These are phyloP conservation scores for Tetranychus piercei DNA, from an alignment of 2,888 invertebrate species.

Conservation along the genomic window DNA sequence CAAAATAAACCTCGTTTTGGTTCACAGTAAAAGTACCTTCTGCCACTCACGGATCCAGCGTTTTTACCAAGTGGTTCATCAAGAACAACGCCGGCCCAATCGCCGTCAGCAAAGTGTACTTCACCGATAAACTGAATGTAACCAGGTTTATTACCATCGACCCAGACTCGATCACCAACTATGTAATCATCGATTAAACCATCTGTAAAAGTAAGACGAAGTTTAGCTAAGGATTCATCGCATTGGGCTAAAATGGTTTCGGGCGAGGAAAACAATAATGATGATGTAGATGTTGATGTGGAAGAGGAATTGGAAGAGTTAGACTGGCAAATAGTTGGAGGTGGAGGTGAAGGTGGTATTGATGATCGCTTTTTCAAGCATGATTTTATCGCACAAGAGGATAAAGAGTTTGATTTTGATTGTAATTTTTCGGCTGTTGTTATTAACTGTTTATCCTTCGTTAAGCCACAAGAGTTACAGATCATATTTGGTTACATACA, in stretches of 20 bases:
- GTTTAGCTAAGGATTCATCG: neutral
- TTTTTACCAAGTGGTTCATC: slow-evolving; percentile 94
- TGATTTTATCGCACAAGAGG: neutral
- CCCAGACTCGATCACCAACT: slow-evolving; percentile 84
- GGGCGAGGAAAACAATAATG: neutral
- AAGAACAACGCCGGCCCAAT: slow-evolving; percentile 92
- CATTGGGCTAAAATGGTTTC: neutral
- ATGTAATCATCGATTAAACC: slow-evolving; percentile 57
- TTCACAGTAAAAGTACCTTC: slow-evolving; percentile 81
- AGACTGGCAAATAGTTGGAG: neutral
- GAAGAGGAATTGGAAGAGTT: neutral
- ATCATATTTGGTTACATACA: neutral
- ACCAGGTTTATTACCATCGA: slow-evolving; percentile 74
- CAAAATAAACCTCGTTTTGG: slow-evolving; percentile 84
- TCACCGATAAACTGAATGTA: slow-evolving; percentile 82
- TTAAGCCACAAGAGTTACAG: neutral
- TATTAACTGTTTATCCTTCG: neutral
- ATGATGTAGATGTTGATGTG: neutral
- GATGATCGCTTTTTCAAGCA: neutral
- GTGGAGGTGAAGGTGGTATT: neutral
- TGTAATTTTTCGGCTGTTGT: neutral
- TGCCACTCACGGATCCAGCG: slow-evolving; percentile 80
- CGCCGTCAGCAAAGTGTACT: slow-evolving; percentile 89
- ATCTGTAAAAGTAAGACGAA: neutral
- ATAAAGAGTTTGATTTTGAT: neutral